Conservation (phyloP, 2,113 vertebrate species). For the Ciconia boyciana region DNA sequence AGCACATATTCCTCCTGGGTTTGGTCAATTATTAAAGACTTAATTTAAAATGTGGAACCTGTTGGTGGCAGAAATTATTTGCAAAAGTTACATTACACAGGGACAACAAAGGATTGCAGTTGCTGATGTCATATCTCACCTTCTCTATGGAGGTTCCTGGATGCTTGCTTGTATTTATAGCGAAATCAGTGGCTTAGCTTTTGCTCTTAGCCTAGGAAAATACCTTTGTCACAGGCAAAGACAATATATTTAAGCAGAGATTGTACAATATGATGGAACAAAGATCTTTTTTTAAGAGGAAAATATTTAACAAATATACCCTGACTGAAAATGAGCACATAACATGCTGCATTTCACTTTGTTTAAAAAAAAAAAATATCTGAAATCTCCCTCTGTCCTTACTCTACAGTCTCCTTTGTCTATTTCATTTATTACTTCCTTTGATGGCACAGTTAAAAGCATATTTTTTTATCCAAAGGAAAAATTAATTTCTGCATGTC, state of each 20-base stretch:
- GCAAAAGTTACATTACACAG: not conserved
- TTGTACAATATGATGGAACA: not conserved
- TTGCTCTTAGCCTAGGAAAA: not conserved
- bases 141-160: not conserved
- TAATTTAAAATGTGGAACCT: not conserved
- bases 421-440: conserved; percentile 19
- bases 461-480: not conserved
- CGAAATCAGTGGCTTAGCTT: not conserved
- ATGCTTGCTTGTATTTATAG: not conserved
- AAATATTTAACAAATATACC: not conserved
- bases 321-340: not conserved
- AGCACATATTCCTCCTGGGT: not conserved
- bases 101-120: not conserved
- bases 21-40: not conserved
- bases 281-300: not conserved
- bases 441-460: conserved; percentile 38
- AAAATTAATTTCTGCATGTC: conserved; percentile 27
- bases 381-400: not conserved
- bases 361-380: not conserved
- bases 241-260: not conserved
- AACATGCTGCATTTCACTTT: not conserved
- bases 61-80: not conserved
- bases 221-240: not conserved
- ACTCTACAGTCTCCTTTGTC: not conserved
- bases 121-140: not conserved